phyloP scores from a whole-genome alignment of 2,113 vertebrate genomes.

The Drymodes brunneopygia region DNA sequence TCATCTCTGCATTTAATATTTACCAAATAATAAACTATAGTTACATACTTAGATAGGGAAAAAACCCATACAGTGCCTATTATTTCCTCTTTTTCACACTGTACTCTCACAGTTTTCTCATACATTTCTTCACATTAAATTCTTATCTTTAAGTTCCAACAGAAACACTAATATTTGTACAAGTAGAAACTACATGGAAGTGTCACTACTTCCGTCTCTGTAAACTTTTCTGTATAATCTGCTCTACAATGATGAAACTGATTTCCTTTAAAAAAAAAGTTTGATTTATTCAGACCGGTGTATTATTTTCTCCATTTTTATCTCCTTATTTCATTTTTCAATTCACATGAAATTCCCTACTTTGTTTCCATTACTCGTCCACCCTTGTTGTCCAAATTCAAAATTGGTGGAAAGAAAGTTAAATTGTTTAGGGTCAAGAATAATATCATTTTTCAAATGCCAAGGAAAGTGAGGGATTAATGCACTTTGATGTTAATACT shows the following conservation, averaged over 20 bases:
- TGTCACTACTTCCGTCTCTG: background rate
- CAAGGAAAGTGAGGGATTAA: conserved; percentile 4
- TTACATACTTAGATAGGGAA: background rate
- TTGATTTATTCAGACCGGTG: background rate
- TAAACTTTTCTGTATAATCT: background rate
- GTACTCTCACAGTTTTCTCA: background rate
- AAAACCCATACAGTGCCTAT: background rate
- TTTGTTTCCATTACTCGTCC: background rate
- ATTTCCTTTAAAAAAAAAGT: background rate
- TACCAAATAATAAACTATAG: background rate
- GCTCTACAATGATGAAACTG: background rate
- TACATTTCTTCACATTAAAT: background rate
- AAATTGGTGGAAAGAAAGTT: conserved; percentile 28
- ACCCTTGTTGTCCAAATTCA: background rate
- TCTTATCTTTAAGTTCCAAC: background rate
- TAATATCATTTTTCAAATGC: conserved; percentile 53
- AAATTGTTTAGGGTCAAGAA: conserved; percentile 39
- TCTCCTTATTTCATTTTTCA: background rate
- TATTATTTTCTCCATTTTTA: background rate
- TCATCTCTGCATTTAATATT: conserved; percentile 25
- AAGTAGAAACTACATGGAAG: background rate
- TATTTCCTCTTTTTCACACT: background rate
- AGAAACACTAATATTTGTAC: background rate
- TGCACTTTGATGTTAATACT: conserved; percentile 61
- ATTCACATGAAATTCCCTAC: background rate